phyloP scores from a whole-genome alignment of 2,797 vertebrate species.

The Acomys russatus region DNA sequence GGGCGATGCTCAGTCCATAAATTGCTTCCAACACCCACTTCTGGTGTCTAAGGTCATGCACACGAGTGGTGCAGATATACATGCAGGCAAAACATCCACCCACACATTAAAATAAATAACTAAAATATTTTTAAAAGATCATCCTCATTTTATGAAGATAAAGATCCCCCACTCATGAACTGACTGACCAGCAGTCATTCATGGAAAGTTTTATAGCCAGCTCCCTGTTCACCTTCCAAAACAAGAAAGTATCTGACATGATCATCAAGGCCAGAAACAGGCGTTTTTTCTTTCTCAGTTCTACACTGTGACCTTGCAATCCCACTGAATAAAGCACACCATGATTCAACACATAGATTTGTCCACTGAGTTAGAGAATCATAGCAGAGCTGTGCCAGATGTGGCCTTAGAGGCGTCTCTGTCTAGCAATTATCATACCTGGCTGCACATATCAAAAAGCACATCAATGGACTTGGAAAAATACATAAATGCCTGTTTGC shows the following conservation, averaged over 20 bases:
- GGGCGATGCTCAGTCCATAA: too few species aligned
- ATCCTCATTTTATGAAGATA: conserved; percentile 27
- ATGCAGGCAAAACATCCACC: neutral
- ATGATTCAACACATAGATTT: conserved; percentile 60
- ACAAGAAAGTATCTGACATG: conserved; percentile 55
- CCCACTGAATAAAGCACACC: conserved; percentile 62
- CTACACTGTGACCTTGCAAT: conserved; percentile 49
- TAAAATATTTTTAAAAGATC: too few species aligned
- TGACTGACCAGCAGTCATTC: conserved; percentile 24
- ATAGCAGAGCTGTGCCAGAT: conserved; percentile 30
- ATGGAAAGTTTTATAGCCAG: conserved; percentile 28
- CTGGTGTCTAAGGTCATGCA: neutral
- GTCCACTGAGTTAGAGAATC: conserved; percentile 51
- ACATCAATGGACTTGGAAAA: neutral
- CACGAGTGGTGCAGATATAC: neutral
- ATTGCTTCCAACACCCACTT: neutral
- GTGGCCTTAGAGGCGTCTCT: conserved; percentile 26
- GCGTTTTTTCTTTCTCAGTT: conserved; percentile 26
- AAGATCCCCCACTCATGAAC: neutral
- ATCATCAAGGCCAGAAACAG: conserved; percentile 44
- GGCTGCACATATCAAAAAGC: conserved; percentile 26
- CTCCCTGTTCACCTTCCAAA: conserved; percentile 43
- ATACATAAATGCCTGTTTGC: neutral
- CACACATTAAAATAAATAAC: neutral
- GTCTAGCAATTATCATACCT: conserved; percentile 37